Base-by-base conservation (phyloP, 2,888 invertebrate genomes). In the Synergus gifuensis region DNA sequence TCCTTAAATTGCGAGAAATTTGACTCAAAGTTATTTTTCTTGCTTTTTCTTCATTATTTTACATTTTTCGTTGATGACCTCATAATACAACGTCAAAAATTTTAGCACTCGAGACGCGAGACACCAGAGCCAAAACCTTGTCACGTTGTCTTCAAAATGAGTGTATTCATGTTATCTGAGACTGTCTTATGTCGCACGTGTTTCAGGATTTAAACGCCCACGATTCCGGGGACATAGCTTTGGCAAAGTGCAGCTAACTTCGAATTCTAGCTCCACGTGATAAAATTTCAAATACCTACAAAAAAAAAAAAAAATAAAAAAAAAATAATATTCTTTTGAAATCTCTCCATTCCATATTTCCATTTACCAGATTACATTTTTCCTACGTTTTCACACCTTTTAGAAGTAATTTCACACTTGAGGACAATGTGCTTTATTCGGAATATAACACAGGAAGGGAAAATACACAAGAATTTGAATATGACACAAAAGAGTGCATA, bases 391-490 rank as follows among this genome's bases (percentile, higher is more conserved):
- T 73, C 54, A 73, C 73, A 73, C 73, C 54, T 54, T 73, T 73
- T 54, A n/a, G n/a, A n/a, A 40, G 54, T 49, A n/a, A n/a, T 73
- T 73, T 58, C 36, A n/a, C 36, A 54, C 73, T 12, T 58, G 18
- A 58, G 49, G 54, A 73, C 18, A 73, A 73, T 73, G 73, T 40
- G 49, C 73, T 58, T 73, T 73, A 54, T 73, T 40, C 36, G 73
- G 40, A 73, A 73, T 73, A 40, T 73, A 36, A 54, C 54, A 58
- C n/a, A 54, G 54, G 54, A 5, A 54, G n/a, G n/a, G 49, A 73
- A 73, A 54, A 16, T 73, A 73, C 73, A 54, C 28, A 73, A 36
- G 54, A 54, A 54, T 54, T 73, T 73, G 54, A 73, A 73, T 73
- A 18, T n/a, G 73, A n/a, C 18, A 54, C 40, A 36, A 58, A 73